Conservation (phyloP, 1,140 invertebrate genomes). For the Stenopsyche tienmushanensis region DNA sequence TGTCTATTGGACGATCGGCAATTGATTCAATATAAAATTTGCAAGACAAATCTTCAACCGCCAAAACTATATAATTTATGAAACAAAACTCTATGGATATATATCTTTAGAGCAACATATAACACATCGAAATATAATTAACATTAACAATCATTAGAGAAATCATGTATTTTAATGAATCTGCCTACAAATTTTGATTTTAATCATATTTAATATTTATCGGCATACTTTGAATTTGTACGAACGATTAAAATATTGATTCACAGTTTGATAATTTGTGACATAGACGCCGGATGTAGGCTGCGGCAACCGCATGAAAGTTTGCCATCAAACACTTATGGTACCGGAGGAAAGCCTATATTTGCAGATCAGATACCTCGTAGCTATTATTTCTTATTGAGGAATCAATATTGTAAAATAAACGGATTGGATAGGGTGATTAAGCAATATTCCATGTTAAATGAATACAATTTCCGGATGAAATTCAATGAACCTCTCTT, state of each 20-base stretch:
- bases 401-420: too few species aligned
- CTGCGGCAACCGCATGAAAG: slow-evolving; percentile 12
- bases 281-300: neutral
- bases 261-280: neutral
- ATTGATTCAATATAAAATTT: slow-evolving; percentile 2
- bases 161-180: too few species aligned
- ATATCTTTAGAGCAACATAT: neutral
- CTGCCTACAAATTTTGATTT: too few species aligned
- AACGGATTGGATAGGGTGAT: too few species aligned
- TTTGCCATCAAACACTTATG: neutral
- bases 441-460: too few species aligned
- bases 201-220: too few species aligned
- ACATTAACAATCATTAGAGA: too few species aligned
- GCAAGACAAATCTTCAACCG: too few species aligned
- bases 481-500: too few species aligned
- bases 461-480: too few species aligned
- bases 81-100: neutral
- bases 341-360: neutral
- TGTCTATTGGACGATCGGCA: too few species aligned
- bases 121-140: neutral
- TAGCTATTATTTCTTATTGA: too few species aligned
- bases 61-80: slow-evolving; percentile 1
- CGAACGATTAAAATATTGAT: neutral
- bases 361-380: neutral
- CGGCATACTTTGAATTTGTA: neutral